These are phyloP conservation scores for Halcyon malimbica DNA, from an alignment of 2,113 vertebrate genomes.

Conservation along the genomic window DNA sequence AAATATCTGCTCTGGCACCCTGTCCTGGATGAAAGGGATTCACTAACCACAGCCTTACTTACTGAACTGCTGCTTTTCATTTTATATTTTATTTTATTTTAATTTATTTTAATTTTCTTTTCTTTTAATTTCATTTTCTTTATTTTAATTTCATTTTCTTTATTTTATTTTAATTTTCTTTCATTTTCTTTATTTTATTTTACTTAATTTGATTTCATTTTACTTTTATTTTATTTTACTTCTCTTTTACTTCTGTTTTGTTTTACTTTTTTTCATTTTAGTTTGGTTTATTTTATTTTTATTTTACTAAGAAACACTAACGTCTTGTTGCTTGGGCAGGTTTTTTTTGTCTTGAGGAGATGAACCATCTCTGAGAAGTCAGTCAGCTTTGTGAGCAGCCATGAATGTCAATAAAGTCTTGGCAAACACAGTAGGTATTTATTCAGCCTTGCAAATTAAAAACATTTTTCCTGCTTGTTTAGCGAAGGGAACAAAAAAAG, in stretches of 20 bases:
- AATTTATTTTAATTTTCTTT: not conserved
- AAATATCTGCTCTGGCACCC: not conserved
- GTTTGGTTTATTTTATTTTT: not conserved
- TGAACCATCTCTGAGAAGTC: constrained; percentile 43
- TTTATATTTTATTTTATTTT: not conserved
- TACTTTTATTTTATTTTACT: not conserved
- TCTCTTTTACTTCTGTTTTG: not conserved
- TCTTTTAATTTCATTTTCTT: not conserved
- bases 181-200: not conserved
- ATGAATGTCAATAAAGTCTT: constrained; percentile 55
- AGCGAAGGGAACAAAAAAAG: constrained; percentile 59
- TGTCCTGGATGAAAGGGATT: not conserved
- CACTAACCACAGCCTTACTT: not conserved
- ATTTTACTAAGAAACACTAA: constrained; percentile 33
- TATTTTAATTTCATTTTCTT: not conserved
- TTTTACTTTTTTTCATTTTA: not conserved
- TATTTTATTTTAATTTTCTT: not conserved
- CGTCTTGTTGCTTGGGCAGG: not conserved
- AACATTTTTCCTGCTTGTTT: constrained; percentile 62
- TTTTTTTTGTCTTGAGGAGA: not conserved
- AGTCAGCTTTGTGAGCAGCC: constrained; percentile 40
- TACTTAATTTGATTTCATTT: not conserved
- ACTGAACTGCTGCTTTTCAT: not conserved
- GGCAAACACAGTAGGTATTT: constrained; percentile 51
- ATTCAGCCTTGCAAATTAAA: constrained; percentile 68